Conservation (phyloP, 2,888 invertebrate genomes). For the Mechanitis mazaeus region DNA sequence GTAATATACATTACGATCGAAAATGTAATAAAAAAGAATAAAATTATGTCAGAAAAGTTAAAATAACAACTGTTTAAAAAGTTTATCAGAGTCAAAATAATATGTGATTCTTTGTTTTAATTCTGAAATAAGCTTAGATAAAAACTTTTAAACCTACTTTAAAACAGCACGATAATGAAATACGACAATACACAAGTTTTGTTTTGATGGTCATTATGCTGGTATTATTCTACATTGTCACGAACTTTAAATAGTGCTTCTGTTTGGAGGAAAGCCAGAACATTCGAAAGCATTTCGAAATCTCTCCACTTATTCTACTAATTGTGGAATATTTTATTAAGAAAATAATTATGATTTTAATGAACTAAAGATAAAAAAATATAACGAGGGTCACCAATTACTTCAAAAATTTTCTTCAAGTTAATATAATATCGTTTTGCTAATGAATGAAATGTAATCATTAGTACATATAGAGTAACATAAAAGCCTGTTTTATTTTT, state of each 20-base stretch:
- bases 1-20: too few species aligned
- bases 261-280: conserved; percentile 34
- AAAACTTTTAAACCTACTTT: neutral
- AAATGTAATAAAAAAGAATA: too few species aligned
- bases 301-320: conserved; percentile 19
- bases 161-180: neutral
- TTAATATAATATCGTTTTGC: too few species aligned
- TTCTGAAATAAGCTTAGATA: too few species aligned
- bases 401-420: too few species aligned
- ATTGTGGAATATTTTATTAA: conserved; percentile 11
- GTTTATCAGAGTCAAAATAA: too few species aligned
- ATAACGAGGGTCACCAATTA: neutral
- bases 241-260: conserved; percentile 25
- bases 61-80: too few species aligned
- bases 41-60: too few species aligned
- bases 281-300: conserved; percentile 27
- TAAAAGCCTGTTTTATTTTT: too few species aligned
- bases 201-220: neutral
- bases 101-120: neutral
- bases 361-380: neutral
- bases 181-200: too few species aligned
- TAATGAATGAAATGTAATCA: too few species aligned
- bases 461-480: too few species aligned
- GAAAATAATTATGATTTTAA: neutral
- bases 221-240: conserved; percentile 13